Conservation (phyloP, 2,888 invertebrate species). For the Deroplatys truncata region DNA sequence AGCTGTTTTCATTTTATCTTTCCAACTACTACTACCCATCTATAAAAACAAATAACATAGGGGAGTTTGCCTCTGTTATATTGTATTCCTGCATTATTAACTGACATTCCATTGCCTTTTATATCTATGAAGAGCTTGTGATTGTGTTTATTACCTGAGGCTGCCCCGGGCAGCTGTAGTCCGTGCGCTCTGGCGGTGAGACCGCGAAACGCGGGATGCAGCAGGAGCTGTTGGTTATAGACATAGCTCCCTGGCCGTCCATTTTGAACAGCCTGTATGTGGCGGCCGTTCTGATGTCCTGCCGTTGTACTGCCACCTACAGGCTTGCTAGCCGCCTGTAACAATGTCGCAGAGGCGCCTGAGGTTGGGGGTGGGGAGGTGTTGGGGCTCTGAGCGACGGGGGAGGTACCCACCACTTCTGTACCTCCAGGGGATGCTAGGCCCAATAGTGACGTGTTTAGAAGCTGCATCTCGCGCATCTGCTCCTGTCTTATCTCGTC, state of each 20-base stretch:
- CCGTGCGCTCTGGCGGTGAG: slow-evolving; percentile 35
- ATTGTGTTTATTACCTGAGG: not conserved
- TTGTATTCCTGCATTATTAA: not conserved
- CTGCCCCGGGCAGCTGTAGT: slow-evolving; percentile 35
- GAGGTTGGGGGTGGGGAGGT: slow-evolving; percentile 2
- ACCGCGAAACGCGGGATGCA: slow-evolving; percentile 30
- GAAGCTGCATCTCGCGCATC: slow-evolving; percentile 86
- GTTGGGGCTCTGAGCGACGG: not conserved
- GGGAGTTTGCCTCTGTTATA: not conserved
- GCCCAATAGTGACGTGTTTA: slow-evolving; percentile 51
- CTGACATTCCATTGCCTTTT: not conserved
- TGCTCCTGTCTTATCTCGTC: slow-evolving; percentile 89
- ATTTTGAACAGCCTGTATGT: not conserved
- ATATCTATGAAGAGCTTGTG: not conserved
- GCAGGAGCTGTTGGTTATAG: slow-evolving; percentile 25
- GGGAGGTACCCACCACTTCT: slow-evolving; percentile 31
- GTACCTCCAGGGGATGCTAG: slow-evolving; percentile 4
- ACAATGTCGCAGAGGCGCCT: not conserved
- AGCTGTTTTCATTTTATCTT: not conserved
- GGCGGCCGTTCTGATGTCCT: slow-evolving; percentile 4
- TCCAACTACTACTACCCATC: not conserved
- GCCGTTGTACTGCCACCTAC: slow-evolving; percentile 5
- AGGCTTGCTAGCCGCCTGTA: not conserved
- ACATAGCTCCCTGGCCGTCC: slow-evolving; percentile 8
- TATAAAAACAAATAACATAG: not conserved